phyloP scores from a whole-genome alignment of 2,797 vertebrate genomes.

The Acanthiza pusilla region DNA sequence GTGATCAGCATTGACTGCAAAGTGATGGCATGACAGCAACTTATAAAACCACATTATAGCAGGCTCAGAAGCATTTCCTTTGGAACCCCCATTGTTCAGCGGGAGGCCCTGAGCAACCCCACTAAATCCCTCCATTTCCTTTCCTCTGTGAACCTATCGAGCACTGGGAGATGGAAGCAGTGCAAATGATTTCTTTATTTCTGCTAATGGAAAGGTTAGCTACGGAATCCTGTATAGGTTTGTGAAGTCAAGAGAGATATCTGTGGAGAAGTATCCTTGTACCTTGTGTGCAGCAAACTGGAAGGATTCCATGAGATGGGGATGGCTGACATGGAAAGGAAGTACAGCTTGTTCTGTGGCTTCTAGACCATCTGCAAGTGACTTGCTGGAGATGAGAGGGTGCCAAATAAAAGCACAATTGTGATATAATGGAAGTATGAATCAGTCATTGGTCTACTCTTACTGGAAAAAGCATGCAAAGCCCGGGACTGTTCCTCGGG shows the following conservation, averaged over 20 bases:
- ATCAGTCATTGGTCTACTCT: slow-evolving; percentile 63
- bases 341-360: slow-evolving; percentile 73
- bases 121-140: not conserved
- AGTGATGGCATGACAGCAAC: not conserved
- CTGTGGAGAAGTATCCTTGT: slow-evolving; percentile 28
- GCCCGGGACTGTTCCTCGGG: slow-evolving; percentile 7
- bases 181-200: not conserved
- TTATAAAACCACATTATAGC: not conserved
- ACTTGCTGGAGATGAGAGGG: slow-evolving; percentile 64
- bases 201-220: not conserved
- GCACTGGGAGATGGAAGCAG: not conserved
- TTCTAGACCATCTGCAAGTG: slow-evolving; percentile 74
- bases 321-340: slow-evolving; percentile 66
- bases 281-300: slow-evolving; percentile 59
- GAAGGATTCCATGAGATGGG: slow-evolving; percentile 64
- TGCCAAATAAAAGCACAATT: slow-evolving; percentile 67
- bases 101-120: not conserved
- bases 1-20: not conserved
- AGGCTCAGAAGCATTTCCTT: not conserved
- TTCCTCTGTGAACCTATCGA: fast-evolving
- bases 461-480: slow-evolving; percentile 35
- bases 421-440: slow-evolving; percentile 68
- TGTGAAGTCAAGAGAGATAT: not conserved
- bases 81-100: fast-evolving
- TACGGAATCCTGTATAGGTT: not conserved